Evolutionary conservation across 2,797 vertebrate genomes (phyloP).

Genomic region (Etheostoma perlongum): DNA sequence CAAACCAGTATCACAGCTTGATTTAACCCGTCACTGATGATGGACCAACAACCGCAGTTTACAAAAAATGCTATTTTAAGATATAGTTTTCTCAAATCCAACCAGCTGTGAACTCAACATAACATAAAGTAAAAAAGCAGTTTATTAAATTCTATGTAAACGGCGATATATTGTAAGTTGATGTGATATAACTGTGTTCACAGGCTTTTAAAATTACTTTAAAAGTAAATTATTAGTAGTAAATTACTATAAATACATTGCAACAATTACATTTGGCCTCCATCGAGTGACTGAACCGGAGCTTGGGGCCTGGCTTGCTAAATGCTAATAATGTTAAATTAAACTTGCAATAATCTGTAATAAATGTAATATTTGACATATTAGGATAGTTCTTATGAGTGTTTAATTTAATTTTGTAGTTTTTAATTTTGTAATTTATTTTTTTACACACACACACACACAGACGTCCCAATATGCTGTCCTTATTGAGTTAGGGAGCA

Average conservation of each 20-base stretch:
- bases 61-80: no score
- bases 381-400: not conserved
- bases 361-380: not conserved
- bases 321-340: not conserved
- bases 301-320: not conserved
- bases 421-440: not conserved
- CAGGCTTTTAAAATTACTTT: not conserved
- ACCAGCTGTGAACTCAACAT: not conserved
- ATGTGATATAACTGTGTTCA: no score
- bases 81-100: not conserved
- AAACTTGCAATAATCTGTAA: not conserved
- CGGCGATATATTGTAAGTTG: not conserved
- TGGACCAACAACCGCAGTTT: not conserved
- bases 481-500: slow-evolving; percentile 55
- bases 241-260: not conserved
- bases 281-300: not conserved
- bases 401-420: not conserved
- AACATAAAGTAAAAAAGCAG: not conserved
- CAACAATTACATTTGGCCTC: not conserved
- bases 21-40: not conserved
- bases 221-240: no score
- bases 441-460: slow-evolving; percentile 8
- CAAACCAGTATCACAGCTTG: not conserved
- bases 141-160: not conserved
- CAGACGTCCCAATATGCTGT: slow-evolving; percentile 17